Evolutionary conservation across 2,888 invertebrate genomes (phyloP).

Genomic region (Fragum sueziense): DNA sequence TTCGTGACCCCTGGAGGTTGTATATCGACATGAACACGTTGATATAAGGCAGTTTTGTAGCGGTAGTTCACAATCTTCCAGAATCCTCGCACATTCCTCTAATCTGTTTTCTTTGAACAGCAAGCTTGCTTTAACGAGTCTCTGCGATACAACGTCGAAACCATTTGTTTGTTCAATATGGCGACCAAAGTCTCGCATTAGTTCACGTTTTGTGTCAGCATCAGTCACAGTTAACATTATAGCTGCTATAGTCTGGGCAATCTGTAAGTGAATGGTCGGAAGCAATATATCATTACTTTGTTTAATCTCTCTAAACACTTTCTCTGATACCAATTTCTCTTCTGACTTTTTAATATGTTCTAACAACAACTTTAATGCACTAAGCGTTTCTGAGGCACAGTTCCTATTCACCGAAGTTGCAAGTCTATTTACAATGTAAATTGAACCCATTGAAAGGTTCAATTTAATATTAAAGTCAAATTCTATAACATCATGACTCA

Average conservation of each 20-base stretch:
- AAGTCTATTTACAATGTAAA: background rate
- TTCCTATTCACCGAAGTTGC: background rate
- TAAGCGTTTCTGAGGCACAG: background rate
- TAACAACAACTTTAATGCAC: background rate
- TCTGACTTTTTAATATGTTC: background rate
- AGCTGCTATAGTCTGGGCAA: background rate
- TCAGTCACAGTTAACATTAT: background rate
- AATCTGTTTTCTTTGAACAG: background rate
- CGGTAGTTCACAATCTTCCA: background rate
- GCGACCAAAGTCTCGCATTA: background rate
- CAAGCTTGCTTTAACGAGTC: background rate
- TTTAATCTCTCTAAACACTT: background rate
- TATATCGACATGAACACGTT: background rate
- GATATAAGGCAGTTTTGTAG: background rate
- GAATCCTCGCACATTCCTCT: background rate
- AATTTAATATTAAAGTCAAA: background rate
- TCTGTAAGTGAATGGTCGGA: background rate
- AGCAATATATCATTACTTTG: background rate
- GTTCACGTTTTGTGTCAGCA: background rate
- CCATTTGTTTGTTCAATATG: background rate
- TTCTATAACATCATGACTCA: background rate
- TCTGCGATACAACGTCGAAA: background rate
- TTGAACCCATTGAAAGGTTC: background rate
- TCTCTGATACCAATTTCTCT: background rate
- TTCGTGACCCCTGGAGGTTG: background rate